Evolutionary conservation across 2,113 vertebrate species (phyloP).

Genomic region (Guaruba guarouba): DNA sequence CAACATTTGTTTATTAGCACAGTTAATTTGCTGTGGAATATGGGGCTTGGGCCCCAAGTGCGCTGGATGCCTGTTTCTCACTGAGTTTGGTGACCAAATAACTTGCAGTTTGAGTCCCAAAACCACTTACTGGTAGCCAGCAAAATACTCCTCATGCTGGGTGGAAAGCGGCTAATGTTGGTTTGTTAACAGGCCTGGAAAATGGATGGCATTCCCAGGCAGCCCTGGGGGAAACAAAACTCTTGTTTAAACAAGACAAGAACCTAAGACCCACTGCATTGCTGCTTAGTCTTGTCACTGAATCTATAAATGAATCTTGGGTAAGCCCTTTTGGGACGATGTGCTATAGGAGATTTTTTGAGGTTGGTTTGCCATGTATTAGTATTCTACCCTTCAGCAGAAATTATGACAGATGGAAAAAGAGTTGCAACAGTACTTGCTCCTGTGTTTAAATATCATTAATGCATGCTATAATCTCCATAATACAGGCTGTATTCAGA

Average conservation of each 20-base stretch:
- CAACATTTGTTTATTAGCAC: not conserved
- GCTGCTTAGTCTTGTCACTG: not conserved
- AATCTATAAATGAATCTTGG: not conserved
- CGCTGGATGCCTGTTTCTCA: not conserved
- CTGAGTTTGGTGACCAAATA: not conserved
- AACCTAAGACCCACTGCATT: not conserved
- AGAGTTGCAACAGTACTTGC: not conserved
- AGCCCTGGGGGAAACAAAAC: not conserved
- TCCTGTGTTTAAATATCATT: not conserved
- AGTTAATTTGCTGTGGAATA: not conserved
- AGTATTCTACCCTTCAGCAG: not conserved
- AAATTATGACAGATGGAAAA: not conserved
- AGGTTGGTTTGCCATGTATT: not conserved
- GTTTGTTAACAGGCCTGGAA: not conserved
- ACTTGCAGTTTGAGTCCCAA: not conserved
- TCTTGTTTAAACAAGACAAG: no score
- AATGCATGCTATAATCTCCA: not conserved
- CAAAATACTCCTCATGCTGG: fast-evolving
- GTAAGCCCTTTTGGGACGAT: not conserved
- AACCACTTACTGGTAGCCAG: not conserved
- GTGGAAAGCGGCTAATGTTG: not conserved
- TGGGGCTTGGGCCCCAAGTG: fast-evolving
- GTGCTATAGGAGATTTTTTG: not conserved
- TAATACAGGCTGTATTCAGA: not conserved
- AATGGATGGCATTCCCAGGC: no score